phyloP scores from a whole-genome alignment of 2,888 invertebrate species.

The Cheilosia variabilis region DNA sequence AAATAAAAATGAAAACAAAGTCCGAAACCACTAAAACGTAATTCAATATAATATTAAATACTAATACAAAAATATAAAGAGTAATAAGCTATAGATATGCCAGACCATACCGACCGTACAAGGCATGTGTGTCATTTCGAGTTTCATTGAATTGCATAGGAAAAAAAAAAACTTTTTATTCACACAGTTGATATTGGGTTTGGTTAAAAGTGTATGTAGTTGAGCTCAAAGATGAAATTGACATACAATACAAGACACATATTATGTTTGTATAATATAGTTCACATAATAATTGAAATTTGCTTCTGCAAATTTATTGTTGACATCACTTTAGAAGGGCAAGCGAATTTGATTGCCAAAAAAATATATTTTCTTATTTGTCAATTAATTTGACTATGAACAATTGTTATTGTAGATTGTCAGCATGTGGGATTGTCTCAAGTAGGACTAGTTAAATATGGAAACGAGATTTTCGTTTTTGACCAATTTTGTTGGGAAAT shows the following conservation, averaged over 20 bases:
- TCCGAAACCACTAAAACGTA: conserved; percentile 54
- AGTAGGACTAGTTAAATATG: no score
- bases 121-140: conserved; percentile 56
- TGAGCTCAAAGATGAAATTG: not conserved
- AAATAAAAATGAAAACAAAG: conserved; percentile 20
- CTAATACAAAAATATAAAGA: conserved; percentile 11
- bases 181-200: conserved; percentile 20
- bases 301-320: not conserved
- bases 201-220: conserved; percentile 15
- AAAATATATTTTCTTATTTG: not conserved
- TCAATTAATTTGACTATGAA: conserved; percentile 18
- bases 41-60: conserved; percentile 28
- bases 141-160: conserved; percentile 50
- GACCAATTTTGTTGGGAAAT: no score
- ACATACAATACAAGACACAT: not conserved
- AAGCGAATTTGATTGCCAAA: conserved; percentile 4
- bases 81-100: conserved; percentile 2
- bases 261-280: not conserved
- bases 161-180: conserved; percentile 9
- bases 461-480: no score
- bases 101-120: conserved; percentile 49
- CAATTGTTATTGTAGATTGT: not conserved
- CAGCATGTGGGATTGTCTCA: no score
- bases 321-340: conserved; percentile 19
- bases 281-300: not conserved